Evolutionary conservation across 2,113 vertebrate species (phyloP), one percentile per base, ranked within the genome.

Genomic region (Hippopotamus amphibius): DNA sequence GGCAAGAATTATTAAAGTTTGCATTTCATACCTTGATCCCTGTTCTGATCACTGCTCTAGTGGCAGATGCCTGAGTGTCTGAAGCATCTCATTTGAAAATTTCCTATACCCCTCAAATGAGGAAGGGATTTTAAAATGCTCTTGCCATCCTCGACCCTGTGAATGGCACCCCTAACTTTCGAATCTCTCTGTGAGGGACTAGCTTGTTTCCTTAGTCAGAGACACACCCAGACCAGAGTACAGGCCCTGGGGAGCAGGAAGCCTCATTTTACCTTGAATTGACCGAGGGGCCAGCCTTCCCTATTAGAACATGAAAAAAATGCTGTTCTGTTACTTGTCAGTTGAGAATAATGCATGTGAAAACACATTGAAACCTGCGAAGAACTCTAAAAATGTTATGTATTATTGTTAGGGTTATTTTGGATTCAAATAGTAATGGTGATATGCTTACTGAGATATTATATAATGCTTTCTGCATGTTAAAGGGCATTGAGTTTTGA

Each of bases 391-490:
- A 77, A 93, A 93, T 87, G 57, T 72, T 55, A 79, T 88, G 55
- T 91, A 61, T 97, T 96, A 84, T 93, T 94, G 63, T 95, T 91
- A 66, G 65, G 22, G 16, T 83, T 94, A 76, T 83, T 97, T 95
- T 81, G 43, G 33, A 86, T 91, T 97, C 46, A 77, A 61, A 74
- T 85, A 93, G 57, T 90, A 82, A 79, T 92, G 61, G 72, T 71
- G 83, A 82, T 83, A 77, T 53, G 69, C 82, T n/a, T 90, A 87
- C 63, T 94, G 30, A 88, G 55, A 55, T 90, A 79, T 84, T 95
- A 91, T 50, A 69, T 61, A 87, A 93, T 90, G 30, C 41, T 77
- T 92, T 74, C 41, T 48, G 33, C 61, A 86, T 37, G 30, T 33
- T 81, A 74, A 28, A 90, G 37, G 59, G n/a, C 24, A 53, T 93